Percentiles rank a stretch among this genome's conserved stretches.
These are phyloP conservation scores for Xiphophorus birchmanni DNA, from an alignment of 2,797 vertebrate genomes.

Conservation along the genomic window DNA sequence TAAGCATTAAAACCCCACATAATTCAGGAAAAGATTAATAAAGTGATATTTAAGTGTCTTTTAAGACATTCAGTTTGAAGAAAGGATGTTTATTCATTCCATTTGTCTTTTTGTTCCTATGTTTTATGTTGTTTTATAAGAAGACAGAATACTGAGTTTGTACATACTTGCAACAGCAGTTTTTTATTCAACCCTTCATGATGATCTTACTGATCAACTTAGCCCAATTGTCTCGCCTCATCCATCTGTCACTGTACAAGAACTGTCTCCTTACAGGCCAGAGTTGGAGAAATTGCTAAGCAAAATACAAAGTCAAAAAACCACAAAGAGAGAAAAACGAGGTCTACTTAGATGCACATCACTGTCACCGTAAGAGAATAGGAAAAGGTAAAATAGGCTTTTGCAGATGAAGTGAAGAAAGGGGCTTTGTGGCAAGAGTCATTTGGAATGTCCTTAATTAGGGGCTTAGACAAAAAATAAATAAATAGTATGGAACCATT, in stretches of 20 bases:
- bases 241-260: constrained; percentile 77
- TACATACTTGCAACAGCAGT: constrained; percentile 17
- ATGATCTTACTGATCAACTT: constrained; percentile 75
- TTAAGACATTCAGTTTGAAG: constrained; percentile 32
- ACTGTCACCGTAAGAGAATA: constrained; percentile 39
- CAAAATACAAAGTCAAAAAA: constrained; percentile 66
- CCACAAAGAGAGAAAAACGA: constrained; percentile 74
- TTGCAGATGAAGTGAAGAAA: constrained; percentile 70
- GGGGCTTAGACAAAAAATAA: constrained; percentile 13
- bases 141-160: constrained; percentile 20
- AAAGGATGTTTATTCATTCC: constrained; percentile 39
- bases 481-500: constrained; percentile 6
- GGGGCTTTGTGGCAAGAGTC: constrained; percentile 67
- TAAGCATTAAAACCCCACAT: constrained; percentile 49
- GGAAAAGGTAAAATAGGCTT: constrained; percentile 55
- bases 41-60: constrained; percentile 49
- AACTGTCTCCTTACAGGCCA: constrained; percentile 73
- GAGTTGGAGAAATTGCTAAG: constrained; percentile 72
- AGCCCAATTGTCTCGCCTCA: constrained; percentile 75
- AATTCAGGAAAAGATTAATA: constrained; percentile 51
- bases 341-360: constrained; percentile 59
- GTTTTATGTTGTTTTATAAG: constrained; percentile 49
- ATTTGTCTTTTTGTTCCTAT: background rate
- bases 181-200: constrained; percentile 47
- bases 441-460: constrained; percentile 71